Evolutionary conservation across 2,888 invertebrate genomes (phyloP), one percentile per base, ranked within the genome.

Genomic region (Dendrolimus houi): DNA sequence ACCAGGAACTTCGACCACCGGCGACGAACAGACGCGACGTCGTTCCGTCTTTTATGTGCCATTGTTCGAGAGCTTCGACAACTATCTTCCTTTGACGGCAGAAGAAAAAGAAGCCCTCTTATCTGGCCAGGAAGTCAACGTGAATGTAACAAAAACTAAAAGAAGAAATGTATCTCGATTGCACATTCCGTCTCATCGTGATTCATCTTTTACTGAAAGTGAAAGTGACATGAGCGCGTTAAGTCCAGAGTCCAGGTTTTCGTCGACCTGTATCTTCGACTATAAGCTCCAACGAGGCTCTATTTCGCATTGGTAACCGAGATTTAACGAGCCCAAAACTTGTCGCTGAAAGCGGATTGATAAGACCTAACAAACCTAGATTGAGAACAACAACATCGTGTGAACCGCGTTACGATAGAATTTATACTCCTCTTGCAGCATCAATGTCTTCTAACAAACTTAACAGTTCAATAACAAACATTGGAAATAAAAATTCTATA

Each of bases 31-130:
- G 64, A 76, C 90, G 62, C 89, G 93, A 56, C 92, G 95, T 60
- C 92, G 95, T 62, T 95, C 95, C 55, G 94, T 95, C 64, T 95
- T 95, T 83, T 95, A 95, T 83, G 94, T 95, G 64, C 93, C 95
- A 64, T 85, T 95, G 66, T 92, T 92, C 60, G 92, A 93, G 64
- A 93, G 92, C 68, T 92, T 92, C 66, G 90, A 88, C 57, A 92
- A 92, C 73, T 92, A 92, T 70, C 84, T 92, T 55, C 92, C 92
- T 41, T 86, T 92, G 58, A 85, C 89, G 41, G 75, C 81, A 57
- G 86, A 87, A 72, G 89, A 91, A 75, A 87, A 83, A 61, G 87
- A 89, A 65, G 90, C 91, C 64, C 54, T 90, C 53, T 77, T 90
- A 72, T 81, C 83, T 41, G 87, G 88, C 9, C 77, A 79, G 66